phyloP scores from a whole-genome alignment of 1,140 invertebrate genomes.

The Platyura marginata region DNA sequence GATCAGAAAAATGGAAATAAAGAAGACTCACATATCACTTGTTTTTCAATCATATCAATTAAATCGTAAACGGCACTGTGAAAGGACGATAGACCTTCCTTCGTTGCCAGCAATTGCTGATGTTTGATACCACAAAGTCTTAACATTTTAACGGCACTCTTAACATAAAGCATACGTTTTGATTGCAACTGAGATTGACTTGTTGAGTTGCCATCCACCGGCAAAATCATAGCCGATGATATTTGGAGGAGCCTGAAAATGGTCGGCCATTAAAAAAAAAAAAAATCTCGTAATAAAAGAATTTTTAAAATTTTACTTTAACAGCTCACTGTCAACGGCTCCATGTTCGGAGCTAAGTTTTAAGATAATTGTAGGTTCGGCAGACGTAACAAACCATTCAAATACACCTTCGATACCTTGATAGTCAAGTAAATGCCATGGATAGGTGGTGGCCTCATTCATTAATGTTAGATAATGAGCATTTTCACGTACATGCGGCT shows the following conservation, averaged over 20 bases:
- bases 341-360: conserved; percentile 20
- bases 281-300: neutral
- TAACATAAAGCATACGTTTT: conserved; percentile 18
- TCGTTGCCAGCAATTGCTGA: conserved; percentile 14
- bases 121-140: conserved; percentile 14
- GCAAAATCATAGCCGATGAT: conserved; percentile 12
- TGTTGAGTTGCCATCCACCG: conserved; percentile 7
- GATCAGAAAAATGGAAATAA: too few species aligned
- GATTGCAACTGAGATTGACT: conserved; percentile 9
- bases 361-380: conserved; percentile 51
- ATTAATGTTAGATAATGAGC: conserved; percentile 31
- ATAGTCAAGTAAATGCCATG: conserved; percentile 52
- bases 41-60: conserved; percentile 11
- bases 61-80: conserved; percentile 12
- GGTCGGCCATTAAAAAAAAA: neutral
- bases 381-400: conserved; percentile 61
- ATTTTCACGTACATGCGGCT: conserved; percentile 40
- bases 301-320: conserved; percentile 20
- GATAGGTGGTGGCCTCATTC: conserved; percentile 40
- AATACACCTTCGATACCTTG: conserved; percentile 43
- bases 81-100: conserved; percentile 15
- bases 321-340: conserved; percentile 25
- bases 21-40: too few species aligned
- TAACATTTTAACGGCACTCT: conserved; percentile 13
- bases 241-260: conserved; percentile 12